phyloP scores from a whole-genome alignment of 2,113 vertebrate species.

The Eulacestoma nigropectus region DNA sequence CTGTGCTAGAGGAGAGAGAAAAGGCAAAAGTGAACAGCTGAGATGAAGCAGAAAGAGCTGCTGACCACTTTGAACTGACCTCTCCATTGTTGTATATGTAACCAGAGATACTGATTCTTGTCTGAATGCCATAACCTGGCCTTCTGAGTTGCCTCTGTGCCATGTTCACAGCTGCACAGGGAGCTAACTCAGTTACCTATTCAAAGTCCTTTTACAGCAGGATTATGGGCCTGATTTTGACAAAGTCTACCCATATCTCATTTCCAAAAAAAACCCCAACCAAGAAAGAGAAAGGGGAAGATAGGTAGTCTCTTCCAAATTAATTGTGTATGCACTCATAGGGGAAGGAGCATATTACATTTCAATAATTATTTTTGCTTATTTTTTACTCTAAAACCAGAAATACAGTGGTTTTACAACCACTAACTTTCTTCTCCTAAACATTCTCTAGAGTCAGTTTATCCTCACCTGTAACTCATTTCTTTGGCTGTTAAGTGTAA shows the following conservation, averaged over 20 bases:
- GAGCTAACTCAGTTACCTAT: neutral
- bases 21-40: neutral
- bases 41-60: neutral
- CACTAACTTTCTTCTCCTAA: neutral
- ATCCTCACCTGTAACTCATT: neutral
- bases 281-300: neutral
- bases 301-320: neutral
- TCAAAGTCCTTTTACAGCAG: neutral
- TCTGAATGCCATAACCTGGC: neutral
- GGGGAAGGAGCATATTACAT: neutral
- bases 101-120: neutral
- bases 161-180: neutral
- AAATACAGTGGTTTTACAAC: neutral
- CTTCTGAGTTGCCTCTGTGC: neutral
- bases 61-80: neutral
- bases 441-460: neutral
- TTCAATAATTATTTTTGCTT: neutral
- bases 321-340: neutral
- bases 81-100: neutral
- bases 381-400: neutral
- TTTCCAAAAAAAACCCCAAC: neutral
- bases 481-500: neutral
- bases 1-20: neutral
- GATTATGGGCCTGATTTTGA: rapidly evolving
- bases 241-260: neutral